Base-by-base conservation (phyloP, 2,797 vertebrate genomes). In the Cuniculus paca region DNA sequence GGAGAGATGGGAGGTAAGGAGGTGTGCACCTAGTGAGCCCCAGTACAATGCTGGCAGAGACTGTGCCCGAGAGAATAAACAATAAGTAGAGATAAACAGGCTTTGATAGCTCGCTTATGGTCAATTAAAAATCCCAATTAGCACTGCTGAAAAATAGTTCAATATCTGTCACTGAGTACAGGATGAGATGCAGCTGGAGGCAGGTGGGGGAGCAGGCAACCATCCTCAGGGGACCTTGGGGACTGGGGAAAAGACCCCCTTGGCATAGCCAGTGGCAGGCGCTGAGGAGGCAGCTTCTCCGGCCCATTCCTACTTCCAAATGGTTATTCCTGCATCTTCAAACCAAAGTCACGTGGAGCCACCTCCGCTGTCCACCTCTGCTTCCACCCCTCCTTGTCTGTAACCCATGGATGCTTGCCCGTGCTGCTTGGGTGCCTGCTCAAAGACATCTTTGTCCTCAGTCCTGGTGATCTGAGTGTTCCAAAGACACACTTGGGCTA, bases 61-160 rank as follows among this genome's bases (percentile, higher is more conserved):
- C 7, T 3, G 3, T 45, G 36, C 70, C 86, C 74, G 9, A 1
- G 83, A 94, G 94, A 89, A 91, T 42, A 63, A 97, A 95, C 61
- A 98, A 4, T 54, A 17, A 0, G 52, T n/a, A 70, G 77, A 90
- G 89, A 97, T 58, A 88, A 91, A 92, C 39, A 48, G 70, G 81
- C 84, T 97, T 96, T 77, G 96, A 90, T 86, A 95, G 92, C 91
- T 79, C 2, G 48, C 90, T 97, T 78, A 85, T 13, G 89, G 95
- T 96, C 96, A 85, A 93, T 96, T 96, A 96, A 97, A 95, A 97
- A 96, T 93, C 84, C 87, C 96, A 97, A 95, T 97, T 98, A 98
- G 98, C 98, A 98, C 98, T 98, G 98, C 98, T 99, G 98, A 99
- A 99, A 99, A 99, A 98, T 98, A 99, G 98, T 98, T 99, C 98